These are phyloP conservation scores for Fulmarus glacialis DNA, from an alignment of 2,113 vertebrate species.

Conservation along the genomic window DNA sequence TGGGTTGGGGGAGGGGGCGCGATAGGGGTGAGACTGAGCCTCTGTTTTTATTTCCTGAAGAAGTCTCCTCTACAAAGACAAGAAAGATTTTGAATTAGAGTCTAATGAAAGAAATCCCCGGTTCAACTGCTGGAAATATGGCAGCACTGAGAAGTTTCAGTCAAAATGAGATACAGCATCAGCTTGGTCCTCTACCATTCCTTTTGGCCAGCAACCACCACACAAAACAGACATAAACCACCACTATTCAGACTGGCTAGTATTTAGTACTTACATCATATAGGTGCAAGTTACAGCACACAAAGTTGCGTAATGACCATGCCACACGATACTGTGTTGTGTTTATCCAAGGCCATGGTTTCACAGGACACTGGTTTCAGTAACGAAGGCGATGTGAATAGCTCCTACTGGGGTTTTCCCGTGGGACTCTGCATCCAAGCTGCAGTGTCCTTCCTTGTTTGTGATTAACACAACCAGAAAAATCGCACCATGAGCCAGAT, in stretches of 20 bases:
- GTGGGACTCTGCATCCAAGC: neutral
- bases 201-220: neutral
- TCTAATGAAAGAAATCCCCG: neutral
- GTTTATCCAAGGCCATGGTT: neutral
- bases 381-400: neutral
- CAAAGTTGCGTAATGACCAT: fast-evolving
- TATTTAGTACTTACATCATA: neutral
- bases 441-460: neutral
- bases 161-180: neutral
- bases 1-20: no score
- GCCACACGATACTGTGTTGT: fast-evolving
- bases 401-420: neutral
- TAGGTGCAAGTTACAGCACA: neutral
- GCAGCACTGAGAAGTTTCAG: neutral
- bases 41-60: neutral
- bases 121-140: neutral
- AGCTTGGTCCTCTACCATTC: neutral
- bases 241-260: neutral
- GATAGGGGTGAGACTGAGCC: neutral
- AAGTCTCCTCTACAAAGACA: neutral
- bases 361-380: neutral
- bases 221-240: neutral
- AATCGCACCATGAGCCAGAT: neutral
- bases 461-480: neutral
- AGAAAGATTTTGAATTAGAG: neutral